A percentile compares a stretch with the other conserved stretches of the same genome.
Evolutionary conservation across 2,888 invertebrate genomes (phyloP).

Genomic region (Boloria euphrosyne): DNA sequence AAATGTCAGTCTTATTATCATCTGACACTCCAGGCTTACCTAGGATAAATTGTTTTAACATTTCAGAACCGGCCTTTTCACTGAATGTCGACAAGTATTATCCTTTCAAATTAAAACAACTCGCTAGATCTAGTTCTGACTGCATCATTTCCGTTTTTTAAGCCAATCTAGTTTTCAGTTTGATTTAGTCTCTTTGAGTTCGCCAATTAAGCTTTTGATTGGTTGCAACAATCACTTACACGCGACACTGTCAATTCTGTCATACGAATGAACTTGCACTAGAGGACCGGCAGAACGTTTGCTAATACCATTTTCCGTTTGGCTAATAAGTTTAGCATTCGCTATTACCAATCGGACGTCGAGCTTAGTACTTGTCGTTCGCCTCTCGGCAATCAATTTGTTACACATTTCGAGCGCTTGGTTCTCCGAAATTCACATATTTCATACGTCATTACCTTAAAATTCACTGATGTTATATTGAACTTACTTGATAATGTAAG

Average conservation of each 20-base stretch:
- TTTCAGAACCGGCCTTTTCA: constrained; percentile 68
- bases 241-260: constrained; percentile 73
- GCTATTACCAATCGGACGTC: constrained; percentile 79
- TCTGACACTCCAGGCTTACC: constrained; percentile 79
- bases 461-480: background rate
- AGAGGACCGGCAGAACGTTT: constrained; percentile 63
- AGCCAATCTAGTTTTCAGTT: constrained; percentile 55
- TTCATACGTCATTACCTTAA: constrained; percentile 7
- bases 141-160: constrained; percentile 50
- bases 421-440: constrained; percentile 67
- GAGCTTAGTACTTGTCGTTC: constrained; percentile 65
- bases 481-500: background rate
- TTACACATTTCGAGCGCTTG: constrained; percentile 76
- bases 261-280: constrained; percentile 72
- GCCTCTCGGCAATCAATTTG: constrained; percentile 77
- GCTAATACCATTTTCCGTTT: constrained; percentile 81
- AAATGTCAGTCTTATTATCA: constrained; percentile 82
- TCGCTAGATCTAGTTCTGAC: constrained; percentile 51
- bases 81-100: constrained; percentile 68
- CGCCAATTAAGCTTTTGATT: constrained; percentile 75
- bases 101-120: constrained; percentile 68
- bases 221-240: constrained; percentile 78
- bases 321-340: constrained; percentile 81
- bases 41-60: constrained; percentile 80
- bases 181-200: constrained; percentile 56